A percentile compares a stretch with the other conserved stretches of the same genome.
Evolutionary conservation across 1,140 invertebrate genomes (phyloP).

Genomic region (Oppia nitens): DNA sequence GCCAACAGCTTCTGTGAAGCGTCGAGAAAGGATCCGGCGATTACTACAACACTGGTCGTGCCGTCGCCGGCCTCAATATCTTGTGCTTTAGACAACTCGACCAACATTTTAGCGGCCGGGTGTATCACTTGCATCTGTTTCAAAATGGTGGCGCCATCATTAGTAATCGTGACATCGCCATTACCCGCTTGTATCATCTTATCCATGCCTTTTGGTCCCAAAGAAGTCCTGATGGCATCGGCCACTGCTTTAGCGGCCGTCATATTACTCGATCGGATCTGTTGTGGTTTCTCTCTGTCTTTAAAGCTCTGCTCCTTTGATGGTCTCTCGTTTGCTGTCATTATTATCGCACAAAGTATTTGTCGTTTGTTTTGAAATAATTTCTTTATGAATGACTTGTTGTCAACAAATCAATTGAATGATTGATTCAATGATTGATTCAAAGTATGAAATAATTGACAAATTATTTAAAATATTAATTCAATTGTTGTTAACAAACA

Average conservation of each 20-base stretch:
- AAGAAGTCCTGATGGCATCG: slow-evolving; percentile 93
- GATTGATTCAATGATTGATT: too few relatives aligned
- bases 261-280: slow-evolving; percentile 90
- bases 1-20: slow-evolving; percentile 77
- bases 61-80: slow-evolving; percentile 99
- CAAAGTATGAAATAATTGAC: too few relatives aligned
- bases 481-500: too few relatives aligned
- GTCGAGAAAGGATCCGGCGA: slow-evolving; percentile 86
- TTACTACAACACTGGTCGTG: slow-evolving; percentile 90
- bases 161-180: slow-evolving; percentile 98
- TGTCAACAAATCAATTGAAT: too few relatives aligned
- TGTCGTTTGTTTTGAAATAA: too few relatives aligned
- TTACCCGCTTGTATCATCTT: slow-evolving; percentile 98
- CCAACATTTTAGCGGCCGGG: slow-evolving; percentile 98
- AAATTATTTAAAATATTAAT: too few relatives aligned
- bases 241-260: slow-evolving; percentile 96
- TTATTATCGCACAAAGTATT: too few relatives aligned
- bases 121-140: slow-evolving; percentile 98
- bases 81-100: slow-evolving; percentile 94
- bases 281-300: slow-evolving; percentile 74
- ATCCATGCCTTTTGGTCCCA: slow-evolving; percentile 97
- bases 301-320: slow-evolving; percentile 23
- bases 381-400: too few relatives aligned
- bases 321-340: too few relatives aligned
- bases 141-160: slow-evolving; percentile 98